Evolutionary conservation across 2,888 invertebrate species (phyloP), one percentile per base, ranked within the genome.

Genomic region (Orthonevra nobilis): DNA sequence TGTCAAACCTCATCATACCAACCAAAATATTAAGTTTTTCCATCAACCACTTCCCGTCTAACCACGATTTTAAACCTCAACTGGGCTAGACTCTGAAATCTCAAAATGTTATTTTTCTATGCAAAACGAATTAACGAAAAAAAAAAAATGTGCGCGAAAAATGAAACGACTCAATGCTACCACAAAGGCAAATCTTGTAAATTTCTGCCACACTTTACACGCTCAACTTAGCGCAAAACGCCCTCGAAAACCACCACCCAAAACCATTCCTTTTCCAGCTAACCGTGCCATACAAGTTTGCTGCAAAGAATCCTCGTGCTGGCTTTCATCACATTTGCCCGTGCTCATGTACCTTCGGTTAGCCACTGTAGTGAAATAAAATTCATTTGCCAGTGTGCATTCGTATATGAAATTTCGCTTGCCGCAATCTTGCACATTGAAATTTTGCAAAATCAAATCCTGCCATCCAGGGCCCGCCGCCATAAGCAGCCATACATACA

Each of bases 261-360:
- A 54, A 38, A n/a, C n/a, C n/a, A n/a, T n/a, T n/a, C n/a, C 42
- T 20, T n/a, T 15, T 38, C 36, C 28, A 17, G 12, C 17, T 20
- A 28, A 32, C 48, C 48, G 20, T 12, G 12, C 38, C 20, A 15
- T 28, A 48, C n/a, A 9, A 46, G 38, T 32, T 63, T 48, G 70
- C 70, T 70, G 69, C 61, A 70, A 58, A 56, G 50, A 70, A 63
- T 58, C 36, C 23, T 20, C n/a, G n/a, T 28, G 46, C 30, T 58
- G 9, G 46, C 61, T 70, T 63, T 28, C 70, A 63, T 56, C 63
- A 56, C 34, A 23, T 36, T 56, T 56, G 38, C 46, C 68, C 30
- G n/a, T n/a, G n/a, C 48, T 48, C 68, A 58, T 48, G 56, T 58
- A 69, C 56, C 48, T 44, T 56, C 48, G 75, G 75, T 70, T 70